Percentiles rank a stretch among this genome's conserved stretches.
These are phyloP conservation scores for Sebastes matsubarae DNA, from an alignment of 2,797 vertebrate species.

Conservation along the genomic window DNA sequence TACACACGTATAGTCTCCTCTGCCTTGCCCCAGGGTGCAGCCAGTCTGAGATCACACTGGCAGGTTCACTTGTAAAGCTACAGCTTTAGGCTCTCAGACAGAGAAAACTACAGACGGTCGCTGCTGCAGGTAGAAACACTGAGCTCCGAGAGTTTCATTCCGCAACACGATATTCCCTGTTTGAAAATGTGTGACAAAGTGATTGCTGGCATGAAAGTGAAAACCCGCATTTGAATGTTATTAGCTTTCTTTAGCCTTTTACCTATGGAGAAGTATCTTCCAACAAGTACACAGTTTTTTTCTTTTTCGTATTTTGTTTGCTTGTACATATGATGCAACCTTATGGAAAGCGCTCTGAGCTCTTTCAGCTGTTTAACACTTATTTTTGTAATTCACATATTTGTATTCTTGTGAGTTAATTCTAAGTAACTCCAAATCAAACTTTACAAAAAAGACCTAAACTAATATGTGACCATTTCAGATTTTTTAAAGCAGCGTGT, in stretches of 20 bases:
- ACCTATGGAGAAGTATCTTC: slow-evolving; percentile 12
- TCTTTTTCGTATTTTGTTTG: background rate
- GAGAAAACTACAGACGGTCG: slow-evolving; percentile 71
- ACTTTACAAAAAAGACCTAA: background rate
- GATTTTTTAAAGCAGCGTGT: slow-evolving; percentile 4
- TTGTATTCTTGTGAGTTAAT: background rate
- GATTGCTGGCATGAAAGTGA: slow-evolving; percentile 66
- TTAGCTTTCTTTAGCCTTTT: slow-evolving; percentile 42
- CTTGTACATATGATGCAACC: background rate
- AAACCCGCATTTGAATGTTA: slow-evolving; percentile 54
- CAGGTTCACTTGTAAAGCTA: slow-evolving; percentile 83
- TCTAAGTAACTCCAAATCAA: background rate
- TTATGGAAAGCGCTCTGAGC: background rate
- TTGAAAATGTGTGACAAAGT: slow-evolving; percentile 73
- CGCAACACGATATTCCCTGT: slow-evolving; percentile 59
- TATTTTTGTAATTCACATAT: slow-evolving; percentile 9
- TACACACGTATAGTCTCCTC: slow-evolving; percentile 73
- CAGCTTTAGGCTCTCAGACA: slow-evolving; percentile 79
- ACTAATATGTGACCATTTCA: background rate
- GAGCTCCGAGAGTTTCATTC: slow-evolving; percentile 60
- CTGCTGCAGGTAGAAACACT: slow-evolving; percentile 76
- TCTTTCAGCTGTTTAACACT: background rate
- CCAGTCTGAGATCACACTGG: slow-evolving; percentile 82
- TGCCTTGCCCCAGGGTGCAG: slow-evolving; percentile 82
- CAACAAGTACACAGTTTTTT: slow-evolving; percentile 10